Evolutionary conservation across 2,113 vertebrate species (phyloP).

Genomic region (Pipa parva): DNA sequence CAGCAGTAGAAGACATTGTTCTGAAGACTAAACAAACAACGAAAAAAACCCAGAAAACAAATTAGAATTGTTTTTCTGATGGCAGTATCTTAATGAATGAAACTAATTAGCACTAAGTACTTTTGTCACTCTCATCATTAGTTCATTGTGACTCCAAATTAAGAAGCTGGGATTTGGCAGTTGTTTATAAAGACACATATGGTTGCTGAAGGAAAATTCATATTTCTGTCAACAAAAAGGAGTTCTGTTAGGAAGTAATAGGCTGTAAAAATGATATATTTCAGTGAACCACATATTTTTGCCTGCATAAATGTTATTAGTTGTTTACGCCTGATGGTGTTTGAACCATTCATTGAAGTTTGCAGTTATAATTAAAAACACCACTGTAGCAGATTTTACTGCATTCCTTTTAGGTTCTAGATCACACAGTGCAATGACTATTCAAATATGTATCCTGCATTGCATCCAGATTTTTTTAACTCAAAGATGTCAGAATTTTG

Average conservation of each 20-base stretch:
- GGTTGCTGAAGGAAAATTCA: conserved; percentile 14
- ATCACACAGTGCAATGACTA: conserved; percentile 8
- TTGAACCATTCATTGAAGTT: conserved; percentile 32
- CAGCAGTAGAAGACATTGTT: too few species aligned
- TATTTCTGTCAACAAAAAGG: conserved; percentile 35
- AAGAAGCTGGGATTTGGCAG: background rate
- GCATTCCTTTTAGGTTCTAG: conserved; percentile 21
- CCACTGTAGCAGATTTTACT: conserved; percentile 24
- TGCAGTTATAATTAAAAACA: conserved; percentile 41
- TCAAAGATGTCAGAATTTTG: background rate
- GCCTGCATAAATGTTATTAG: conserved; percentile 35
- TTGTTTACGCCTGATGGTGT: conserved; percentile 27
- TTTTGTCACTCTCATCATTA: too few species aligned
- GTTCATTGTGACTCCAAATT: too few species aligned
- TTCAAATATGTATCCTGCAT: conserved; percentile 24
- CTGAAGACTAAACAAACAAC: too few species aligned
- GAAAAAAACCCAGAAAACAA: too few species aligned
- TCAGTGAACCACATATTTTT: conserved; percentile 28
- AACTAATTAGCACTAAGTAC: too few species aligned
- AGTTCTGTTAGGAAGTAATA: conserved; percentile 36
- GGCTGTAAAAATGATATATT: conserved; percentile 34
- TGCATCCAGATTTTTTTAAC: background rate
- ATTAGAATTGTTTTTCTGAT: too few species aligned
- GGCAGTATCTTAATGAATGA: too few species aligned
- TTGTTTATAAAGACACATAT: conserved; percentile 33